Base-by-base conservation (phyloP, 2,797 vertebrate genomes). In the Parotocinclus haroldoi region DNA sequence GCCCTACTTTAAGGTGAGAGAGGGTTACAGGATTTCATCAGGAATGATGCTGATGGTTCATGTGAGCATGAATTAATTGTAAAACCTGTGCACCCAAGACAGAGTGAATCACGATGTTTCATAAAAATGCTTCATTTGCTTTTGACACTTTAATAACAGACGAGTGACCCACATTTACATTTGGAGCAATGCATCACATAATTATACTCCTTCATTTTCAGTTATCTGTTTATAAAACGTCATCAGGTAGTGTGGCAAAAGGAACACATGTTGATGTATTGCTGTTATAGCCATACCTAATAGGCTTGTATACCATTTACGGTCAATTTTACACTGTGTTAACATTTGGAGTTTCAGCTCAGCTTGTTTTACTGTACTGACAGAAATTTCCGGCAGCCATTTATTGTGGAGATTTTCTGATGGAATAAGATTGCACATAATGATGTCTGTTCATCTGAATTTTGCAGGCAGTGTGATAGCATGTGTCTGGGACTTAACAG, bases 31-130 rank as follows among this genome's bases (percentile, higher is more conserved):
- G 46, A 60, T 67, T 68, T 76, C 63, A 61, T 75, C 76, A 79
- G 65, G 58, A 69, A 78, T 76, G 72, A 69, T 62, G 74, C 67
- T 78, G 81, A 82, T 81, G 61, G 75, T 68, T 46, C 67, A 69
- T 66, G 73, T 85, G 82, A 81, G 82, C 77, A 68, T 79, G 55
- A 64, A 82, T 84, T 84, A 86, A 84, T 82, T 61, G 68, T 66
- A 66, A 59, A 55, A 65, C 59, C 63, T 72, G 51, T 56, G 58
- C 69, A 66, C 46, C 61, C 44, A 45, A 58, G 60, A 61, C 59
- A 65, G 66, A 40, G 36, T 45, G 57, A 70, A 40, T 67, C 65
- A 62, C 56, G 54, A 38, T 44, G 53, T 72, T 67, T 75, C 71
- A 69, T 63, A 75, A 72, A 78, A 66, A 70, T 74, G 14, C 46